A percentile compares a stretch with the other conserved stretches of the same genome.
Evolutionary conservation across 2,797 vertebrate genomes (phyloP).

Genomic region (Alauda arvensis): DNA sequence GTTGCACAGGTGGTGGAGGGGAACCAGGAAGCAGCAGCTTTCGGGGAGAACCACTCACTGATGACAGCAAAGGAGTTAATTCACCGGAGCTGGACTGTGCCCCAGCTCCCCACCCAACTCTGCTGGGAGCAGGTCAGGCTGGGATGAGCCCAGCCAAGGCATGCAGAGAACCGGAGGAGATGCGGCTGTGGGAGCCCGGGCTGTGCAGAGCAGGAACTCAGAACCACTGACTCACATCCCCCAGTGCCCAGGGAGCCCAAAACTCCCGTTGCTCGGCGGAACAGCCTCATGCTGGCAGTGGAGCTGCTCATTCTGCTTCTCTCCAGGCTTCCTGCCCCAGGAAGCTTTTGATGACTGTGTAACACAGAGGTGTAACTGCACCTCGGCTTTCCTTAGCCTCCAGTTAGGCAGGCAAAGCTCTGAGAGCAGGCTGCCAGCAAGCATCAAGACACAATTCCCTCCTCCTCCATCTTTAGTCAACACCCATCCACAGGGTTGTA

Average conservation of each 20-base stretch:
- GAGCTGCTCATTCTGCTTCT: neutral
- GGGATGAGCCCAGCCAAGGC: rapidly evolving
- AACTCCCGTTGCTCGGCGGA: rapidly evolving
- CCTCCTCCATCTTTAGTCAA: neutral
- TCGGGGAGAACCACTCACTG: neutral
- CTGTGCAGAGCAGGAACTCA: neutral
- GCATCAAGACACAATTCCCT: neutral
- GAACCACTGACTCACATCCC: neutral
- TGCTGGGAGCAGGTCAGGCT: rapidly evolving
- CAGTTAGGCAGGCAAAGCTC: neutral
- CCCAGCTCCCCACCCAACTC: neutral
- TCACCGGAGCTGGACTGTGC: rapidly evolving
- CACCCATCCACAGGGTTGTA: neutral
- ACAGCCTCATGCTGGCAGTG: neutral
- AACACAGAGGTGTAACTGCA: neutral
- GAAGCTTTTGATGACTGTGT: neutral
- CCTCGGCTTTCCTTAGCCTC: neutral
- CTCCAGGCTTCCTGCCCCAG: neutral
- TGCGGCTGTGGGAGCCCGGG: rapidly evolving
- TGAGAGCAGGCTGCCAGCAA: neutral
- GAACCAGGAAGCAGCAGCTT: neutral
- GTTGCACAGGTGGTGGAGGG: neutral
- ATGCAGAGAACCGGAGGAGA: neutral
- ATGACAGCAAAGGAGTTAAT: neutral
- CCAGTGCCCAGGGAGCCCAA: rapidly evolving